Evolutionary conservation across 2,888 invertebrate species (phyloP).

Genomic region (Lymantria monacha): DNA sequence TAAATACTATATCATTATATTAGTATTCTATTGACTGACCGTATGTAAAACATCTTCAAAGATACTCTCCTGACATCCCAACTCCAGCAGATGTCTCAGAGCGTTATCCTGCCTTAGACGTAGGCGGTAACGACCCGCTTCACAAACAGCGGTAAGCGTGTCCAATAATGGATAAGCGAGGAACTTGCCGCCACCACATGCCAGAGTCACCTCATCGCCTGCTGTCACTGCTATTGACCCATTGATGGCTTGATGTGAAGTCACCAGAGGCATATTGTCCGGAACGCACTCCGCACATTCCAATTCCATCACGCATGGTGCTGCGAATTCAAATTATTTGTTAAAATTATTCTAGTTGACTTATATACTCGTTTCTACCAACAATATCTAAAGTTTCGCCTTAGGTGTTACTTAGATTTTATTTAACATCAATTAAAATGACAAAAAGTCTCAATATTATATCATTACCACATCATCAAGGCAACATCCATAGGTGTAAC

Average conservation of each 20-base stretch:
- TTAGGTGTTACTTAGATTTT: too few relatives aligned
- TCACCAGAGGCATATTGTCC: slow-evolving; percentile 71
- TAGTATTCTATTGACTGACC: slow-evolving; percentile 29
- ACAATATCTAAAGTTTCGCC: too few relatives aligned
- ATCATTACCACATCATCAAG: too few relatives aligned
- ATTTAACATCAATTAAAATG: too few relatives aligned
- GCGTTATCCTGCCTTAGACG: slow-evolving; percentile 44
- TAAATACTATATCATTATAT: background rate
- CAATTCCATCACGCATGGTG: slow-evolving; percentile 63
- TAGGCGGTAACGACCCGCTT: slow-evolving; percentile 47
- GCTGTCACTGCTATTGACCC: slow-evolving; percentile 38
- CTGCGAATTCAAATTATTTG: slow-evolving; percentile 17
- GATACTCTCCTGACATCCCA: slow-evolving; percentile 71
- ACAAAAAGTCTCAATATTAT: too few relatives aligned
- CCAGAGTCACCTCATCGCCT: slow-evolving; percentile 56
- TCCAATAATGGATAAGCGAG: slow-evolving; percentile 53
- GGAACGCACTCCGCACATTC: slow-evolving; percentile 70
- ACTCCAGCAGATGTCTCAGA: slow-evolving; percentile 58
- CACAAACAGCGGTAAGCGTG: slow-evolving; percentile 47
- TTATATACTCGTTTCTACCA: too few relatives aligned
- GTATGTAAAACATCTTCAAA: slow-evolving; percentile 70
- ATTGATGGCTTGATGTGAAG: slow-evolving; percentile 51
- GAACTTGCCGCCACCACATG: slow-evolving; percentile 63
- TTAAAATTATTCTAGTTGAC: background rate
- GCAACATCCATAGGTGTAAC: too few relatives aligned